These are phyloP conservation scores for Charadrius vociferus DNA, from an alignment of 2,113 vertebrate species.

Conservation along the genomic window DNA sequence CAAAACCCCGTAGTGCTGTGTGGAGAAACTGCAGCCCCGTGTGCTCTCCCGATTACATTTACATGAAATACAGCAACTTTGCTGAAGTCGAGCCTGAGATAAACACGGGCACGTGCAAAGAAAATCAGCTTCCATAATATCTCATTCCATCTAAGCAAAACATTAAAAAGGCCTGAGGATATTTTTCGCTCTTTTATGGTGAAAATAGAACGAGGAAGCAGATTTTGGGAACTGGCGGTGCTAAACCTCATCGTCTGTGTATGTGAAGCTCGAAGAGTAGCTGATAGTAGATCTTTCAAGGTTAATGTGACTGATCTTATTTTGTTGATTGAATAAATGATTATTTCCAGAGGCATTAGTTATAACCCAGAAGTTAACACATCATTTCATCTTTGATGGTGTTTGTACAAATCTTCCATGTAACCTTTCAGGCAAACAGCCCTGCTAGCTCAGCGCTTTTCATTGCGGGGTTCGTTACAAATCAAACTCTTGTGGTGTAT, in stretches of 20 bases:
- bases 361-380: constrained; percentile 49
- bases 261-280: neutral
- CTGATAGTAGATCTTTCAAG: neutral
- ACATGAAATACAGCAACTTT: neutral
- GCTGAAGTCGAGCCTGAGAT: neutral
- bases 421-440: neutral
- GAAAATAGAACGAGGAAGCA: neutral
- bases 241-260: neutral
- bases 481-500: neutral
- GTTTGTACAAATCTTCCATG: constrained; percentile 6
- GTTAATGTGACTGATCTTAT: constrained; percentile 32
- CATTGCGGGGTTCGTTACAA: neutral
- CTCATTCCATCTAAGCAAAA: neutral
- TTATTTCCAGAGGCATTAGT: constrained; percentile 53
- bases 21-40: neutral
- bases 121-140: neutral
- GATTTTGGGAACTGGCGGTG: neutral
- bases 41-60: neutral
- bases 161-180: neutral
- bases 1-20: neutral
- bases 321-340: constrained; percentile 53
- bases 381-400: neutral
- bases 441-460: constrained; percentile 28
- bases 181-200: neutral
- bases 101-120: neutral